Evolutionary conservation across 2,113 vertebrate genomes (phyloP).

Genomic region (Dermatemys mawii): DNA sequence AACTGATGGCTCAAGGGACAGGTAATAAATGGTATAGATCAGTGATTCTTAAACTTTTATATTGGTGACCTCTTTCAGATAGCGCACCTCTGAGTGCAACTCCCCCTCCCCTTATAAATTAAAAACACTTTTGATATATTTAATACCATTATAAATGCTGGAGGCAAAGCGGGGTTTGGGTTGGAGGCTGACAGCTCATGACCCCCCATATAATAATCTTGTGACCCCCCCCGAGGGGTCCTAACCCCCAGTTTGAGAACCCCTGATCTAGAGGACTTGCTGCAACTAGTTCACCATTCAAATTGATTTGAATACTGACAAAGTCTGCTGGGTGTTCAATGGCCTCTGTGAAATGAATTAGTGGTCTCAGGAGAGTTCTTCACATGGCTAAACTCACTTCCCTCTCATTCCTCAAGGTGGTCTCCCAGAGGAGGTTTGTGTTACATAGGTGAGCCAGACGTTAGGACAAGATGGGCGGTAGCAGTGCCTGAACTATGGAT

Average conservation of each 20-base stretch:
- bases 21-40: neutral
- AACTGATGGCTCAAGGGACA: neutral
- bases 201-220: too few relatives aligned
- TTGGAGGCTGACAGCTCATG: too few relatives aligned
- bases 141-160: too few relatives aligned
- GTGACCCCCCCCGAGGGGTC: too few relatives aligned
- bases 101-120: too few relatives aligned
- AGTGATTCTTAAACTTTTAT: too few relatives aligned
- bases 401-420: neutral
- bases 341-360: neutral
- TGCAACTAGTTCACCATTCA: neutral
- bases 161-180: too few relatives aligned
- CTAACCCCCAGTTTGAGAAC: too few relatives aligned
- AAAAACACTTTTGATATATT: too few relatives aligned
- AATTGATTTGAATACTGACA: neutral
- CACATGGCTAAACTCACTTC: neutral
- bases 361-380: neutral
- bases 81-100: too few relatives aligned
- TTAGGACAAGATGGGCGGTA: neutral
- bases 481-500: neutral
- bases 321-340: neutral
- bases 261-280: neutral
- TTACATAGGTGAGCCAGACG: neutral
- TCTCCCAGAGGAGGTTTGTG: neutral
- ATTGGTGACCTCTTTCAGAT: too few relatives aligned